A percentile compares a stretch with the other conserved stretches of the same genome.
phyloP scores from a whole-genome alignment of 2,797 vertebrate species.

The Leptodactylus fallax region DNA sequence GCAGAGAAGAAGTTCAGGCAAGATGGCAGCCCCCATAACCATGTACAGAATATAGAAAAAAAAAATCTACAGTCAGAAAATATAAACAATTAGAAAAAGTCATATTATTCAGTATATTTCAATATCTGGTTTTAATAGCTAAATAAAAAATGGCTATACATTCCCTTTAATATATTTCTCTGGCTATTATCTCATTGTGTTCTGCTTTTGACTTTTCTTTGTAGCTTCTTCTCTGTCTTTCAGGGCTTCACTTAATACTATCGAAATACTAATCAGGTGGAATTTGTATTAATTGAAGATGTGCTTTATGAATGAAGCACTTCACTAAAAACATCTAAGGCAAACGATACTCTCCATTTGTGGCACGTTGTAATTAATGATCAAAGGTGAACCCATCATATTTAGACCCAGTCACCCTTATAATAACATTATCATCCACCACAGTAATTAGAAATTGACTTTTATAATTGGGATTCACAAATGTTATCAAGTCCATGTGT shows the following conservation, averaged over 20 bases:
- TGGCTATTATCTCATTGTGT: background rate
- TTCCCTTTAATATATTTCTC: background rate
- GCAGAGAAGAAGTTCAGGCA: no score
- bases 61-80: no score
- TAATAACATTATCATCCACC: conserved; percentile 56
- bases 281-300: background rate
- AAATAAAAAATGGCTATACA: no score
- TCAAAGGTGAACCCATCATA: conserved; percentile 50
- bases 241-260: background rate
- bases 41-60: no score
- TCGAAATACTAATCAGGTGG: background rate
- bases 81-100: no score
- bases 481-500: conserved; percentile 48
- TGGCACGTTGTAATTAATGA: conserved; percentile 56
- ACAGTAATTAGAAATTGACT: conserved; percentile 63
- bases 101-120: no score
- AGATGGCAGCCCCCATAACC: no score
- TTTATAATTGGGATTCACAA: conserved; percentile 55
- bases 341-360: conserved; percentile 28
- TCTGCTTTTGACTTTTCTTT: background rate
- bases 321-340: conserved; percentile 17
- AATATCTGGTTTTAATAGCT: no score
- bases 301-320: background rate
- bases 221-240: background rate
- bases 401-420: conserved; percentile 57